Percentiles rank a stretch among this genome's conserved stretches.
These are phyloP conservation scores for Heliconius hortense DNA, from an alignment of 2,888 invertebrate species.

Conservation along the genomic window DNA sequence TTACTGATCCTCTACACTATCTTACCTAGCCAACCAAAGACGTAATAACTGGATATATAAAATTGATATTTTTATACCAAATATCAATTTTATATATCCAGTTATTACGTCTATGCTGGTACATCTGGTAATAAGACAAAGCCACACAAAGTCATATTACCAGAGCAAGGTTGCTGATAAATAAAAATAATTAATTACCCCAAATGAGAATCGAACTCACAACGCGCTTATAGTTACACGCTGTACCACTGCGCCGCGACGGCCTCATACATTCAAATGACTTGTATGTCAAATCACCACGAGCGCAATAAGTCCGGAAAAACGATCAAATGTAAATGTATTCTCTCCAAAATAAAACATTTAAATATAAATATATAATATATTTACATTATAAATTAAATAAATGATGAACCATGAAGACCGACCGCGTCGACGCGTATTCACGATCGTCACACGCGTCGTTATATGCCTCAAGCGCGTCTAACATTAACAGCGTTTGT, in stretches of 20 bases:
- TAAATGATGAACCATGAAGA: conserved; percentile 56
- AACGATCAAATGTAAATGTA: neutral
- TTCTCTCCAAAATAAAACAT: conserved; percentile 44
- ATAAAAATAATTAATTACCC: neutral
- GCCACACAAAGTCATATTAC: neutral
- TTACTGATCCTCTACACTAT: too few relatives aligned
- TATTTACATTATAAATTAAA: conserved; percentile 56
- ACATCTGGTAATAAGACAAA: too few relatives aligned
- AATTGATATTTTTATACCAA: too few relatives aligned
- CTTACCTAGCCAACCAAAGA: too few relatives aligned
- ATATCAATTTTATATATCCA: too few relatives aligned
- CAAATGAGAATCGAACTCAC: neutral
- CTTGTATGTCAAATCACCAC: neutral
- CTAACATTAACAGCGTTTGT: conserved; percentile 35
- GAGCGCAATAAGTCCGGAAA: neutral
- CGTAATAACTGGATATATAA: too few relatives aligned
- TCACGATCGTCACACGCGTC: conserved; percentile 4
- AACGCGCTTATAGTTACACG: too few relatives aligned
- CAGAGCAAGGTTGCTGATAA: too few relatives aligned
- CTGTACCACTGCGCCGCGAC: too few relatives aligned
- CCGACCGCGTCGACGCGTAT: conserved; percentile 29
- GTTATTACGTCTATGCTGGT: too few relatives aligned
- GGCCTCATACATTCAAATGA: neutral
- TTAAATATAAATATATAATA: conserved; percentile 31
- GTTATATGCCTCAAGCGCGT: conserved; percentile 22